Evolutionary conservation across 2,888 invertebrate species (phyloP), one percentile per base, ranked within the genome.

Genomic region (Drosophila nigritarsus): DNA sequence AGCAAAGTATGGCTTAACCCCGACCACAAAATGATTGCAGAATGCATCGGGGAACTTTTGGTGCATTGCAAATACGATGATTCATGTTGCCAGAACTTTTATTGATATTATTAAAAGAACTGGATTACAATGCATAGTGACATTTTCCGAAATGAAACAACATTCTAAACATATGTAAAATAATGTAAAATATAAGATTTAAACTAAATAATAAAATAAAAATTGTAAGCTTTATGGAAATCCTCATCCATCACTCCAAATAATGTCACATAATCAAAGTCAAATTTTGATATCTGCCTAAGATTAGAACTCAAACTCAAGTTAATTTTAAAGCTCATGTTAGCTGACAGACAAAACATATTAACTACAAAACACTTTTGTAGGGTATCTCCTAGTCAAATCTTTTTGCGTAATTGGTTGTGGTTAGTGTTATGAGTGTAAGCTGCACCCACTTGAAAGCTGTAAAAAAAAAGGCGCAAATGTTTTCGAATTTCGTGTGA

Each of bases 401-500:
- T n/a, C 24, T 13, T 20, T n/a, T 15, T 42, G 15, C 20, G 13
- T 54, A 77, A 65, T 65, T 71, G 65, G 65, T 40, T 66, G 55
- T 63, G 27, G 36, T 50, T 67, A 40, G 65, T 69, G 64, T 27
- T 68, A 53, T 34, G 42, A 53, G 42, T 68, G 71, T 60, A 64
- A 72, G 85, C 87, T 89, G 87, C 87, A 87, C 87, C 89, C 90
- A 89, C 87, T 78, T 83, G 80, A 83, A 82, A 86, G 83, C 88
- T 78, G 88, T 84, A 84, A 87, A 88, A 87, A 88, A 80, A 89
- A 89, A 79, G 72, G 80, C 89, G 79, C 85, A 80, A 79, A 80
- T 77, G 80, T 82, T 83, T 85, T 75, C 75, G 83, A 82, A 86
- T 86, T 87, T 89, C 82, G 73, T 82, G 83, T 78, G 78, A 78